Conservation (phyloP, 1,140 invertebrate genomes). For the Bradynema listronoti region DNA sequence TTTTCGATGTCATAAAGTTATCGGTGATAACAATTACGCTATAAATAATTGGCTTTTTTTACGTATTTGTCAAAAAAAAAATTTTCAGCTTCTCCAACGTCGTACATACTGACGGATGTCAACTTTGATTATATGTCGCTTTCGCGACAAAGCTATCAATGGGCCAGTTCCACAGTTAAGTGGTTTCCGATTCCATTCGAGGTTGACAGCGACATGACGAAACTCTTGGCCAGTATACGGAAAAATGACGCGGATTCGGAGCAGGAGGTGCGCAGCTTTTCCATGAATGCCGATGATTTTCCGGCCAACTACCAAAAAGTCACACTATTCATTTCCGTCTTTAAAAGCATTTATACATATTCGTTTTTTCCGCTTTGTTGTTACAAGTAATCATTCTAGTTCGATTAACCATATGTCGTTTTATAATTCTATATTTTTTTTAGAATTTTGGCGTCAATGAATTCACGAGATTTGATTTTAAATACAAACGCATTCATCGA, state of each 20-base stretch:
- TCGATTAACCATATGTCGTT: no score
- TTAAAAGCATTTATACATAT: conserved; percentile 19
- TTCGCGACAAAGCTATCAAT: conserved; percentile 9
- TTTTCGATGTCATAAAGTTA: conserved; percentile 23
- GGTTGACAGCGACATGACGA: no score
- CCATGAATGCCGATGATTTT: conserved; percentile 1
- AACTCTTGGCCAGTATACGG: no score
- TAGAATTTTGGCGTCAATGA: conserved; percentile 16
- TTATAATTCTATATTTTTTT: conserved; percentile 3
- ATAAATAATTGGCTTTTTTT: no score
- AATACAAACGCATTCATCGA: conserved; percentile 31
- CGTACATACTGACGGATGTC: background rate
- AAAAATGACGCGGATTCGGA: no score
- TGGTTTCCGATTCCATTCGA: conserved; percentile 20
- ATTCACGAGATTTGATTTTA: conserved; percentile 14
- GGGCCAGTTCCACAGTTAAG: conserved; percentile 9
- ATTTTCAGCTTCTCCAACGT: conserved; percentile 6
- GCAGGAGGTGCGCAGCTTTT: background rate
- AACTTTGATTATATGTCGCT: background rate
- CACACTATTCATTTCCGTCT: conserved; percentile 23
- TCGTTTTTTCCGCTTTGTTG: conserved; percentile 12
- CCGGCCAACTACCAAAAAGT: background rate
- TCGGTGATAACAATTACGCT: no score
- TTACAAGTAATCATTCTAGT: conserved; percentile 20
- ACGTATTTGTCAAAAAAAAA: no score